These are phyloP conservation scores for Taurulus bubalis DNA, from an alignment of 2,113 vertebrate species.

Conservation along the genomic window DNA sequence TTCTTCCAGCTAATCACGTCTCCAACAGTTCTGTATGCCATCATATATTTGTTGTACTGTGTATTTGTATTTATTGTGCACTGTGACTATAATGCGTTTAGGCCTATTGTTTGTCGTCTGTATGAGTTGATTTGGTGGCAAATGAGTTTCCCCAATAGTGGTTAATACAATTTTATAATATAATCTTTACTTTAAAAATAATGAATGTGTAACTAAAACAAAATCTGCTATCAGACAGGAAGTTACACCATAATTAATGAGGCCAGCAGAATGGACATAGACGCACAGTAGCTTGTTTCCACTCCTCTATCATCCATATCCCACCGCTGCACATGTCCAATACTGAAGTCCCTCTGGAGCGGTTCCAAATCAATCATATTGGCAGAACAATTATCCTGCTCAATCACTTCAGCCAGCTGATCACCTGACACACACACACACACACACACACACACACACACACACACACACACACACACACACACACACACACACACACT, in stretches of 20 bases:
- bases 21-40: not conserved
- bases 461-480: too few relatives aligned
- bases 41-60: not conserved
- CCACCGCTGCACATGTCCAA: not conserved
- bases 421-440: slow-evolving; percentile 4
- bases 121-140: not conserved
- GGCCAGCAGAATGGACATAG: not conserved
- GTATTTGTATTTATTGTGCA: not conserved
- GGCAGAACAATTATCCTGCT: slow-evolving; percentile 31
- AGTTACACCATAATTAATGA: not conserved
- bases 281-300: not conserved
- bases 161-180: not conserved
- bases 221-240: not conserved
- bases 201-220: not conserved
- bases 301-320: slow-evolving; percentile 19
- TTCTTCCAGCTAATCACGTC: not conserved
- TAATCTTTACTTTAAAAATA: not conserved
- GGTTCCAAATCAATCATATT: slow-evolving; percentile 32
- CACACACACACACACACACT: not conserved
- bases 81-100: not conserved
- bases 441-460: not conserved
- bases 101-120: not conserved
- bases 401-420: slow-evolving; percentile 29
- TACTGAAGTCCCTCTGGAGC: slow-evolving; percentile 28
- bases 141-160: not conserved